phyloP scores from a whole-genome alignment of 2,113 vertebrate species.

The Tylochromis polylepis region DNA sequence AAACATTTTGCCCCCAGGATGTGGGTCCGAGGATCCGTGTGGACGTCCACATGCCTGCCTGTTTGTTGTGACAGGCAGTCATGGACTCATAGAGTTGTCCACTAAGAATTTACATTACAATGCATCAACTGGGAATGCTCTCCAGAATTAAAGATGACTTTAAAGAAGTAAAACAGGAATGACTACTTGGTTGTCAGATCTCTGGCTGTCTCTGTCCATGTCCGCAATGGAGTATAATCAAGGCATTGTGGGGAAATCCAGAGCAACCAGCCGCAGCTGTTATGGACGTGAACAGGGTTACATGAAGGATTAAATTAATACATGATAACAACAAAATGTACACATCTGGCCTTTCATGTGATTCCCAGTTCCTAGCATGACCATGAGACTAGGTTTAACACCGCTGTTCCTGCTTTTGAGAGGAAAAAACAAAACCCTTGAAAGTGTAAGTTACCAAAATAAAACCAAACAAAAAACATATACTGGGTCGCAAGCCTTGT shows the following conservation, averaged over 20 bases:
- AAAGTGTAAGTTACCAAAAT: background rate
- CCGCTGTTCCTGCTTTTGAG: background rate
- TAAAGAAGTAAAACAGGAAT: background rate
- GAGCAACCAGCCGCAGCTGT: background rate
- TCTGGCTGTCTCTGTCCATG: background rate
- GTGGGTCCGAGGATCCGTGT: too few relatives aligned
- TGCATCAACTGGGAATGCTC: background rate
- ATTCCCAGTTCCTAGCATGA: background rate
- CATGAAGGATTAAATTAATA: background rate
- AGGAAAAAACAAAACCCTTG: background rate
- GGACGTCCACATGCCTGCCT: too few relatives aligned
- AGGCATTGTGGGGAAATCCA: background rate
- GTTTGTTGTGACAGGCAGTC: too few relatives aligned
- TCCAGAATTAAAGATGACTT: background rate
- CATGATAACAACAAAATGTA: background rate
- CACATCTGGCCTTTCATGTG: background rate
- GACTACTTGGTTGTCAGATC: background rate
- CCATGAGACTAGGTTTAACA: background rate
- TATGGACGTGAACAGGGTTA: background rate
- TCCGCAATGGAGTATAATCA: background rate
- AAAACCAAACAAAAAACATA: background rate
- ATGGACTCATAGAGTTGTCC: too few relatives aligned
- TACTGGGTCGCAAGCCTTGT: background rate
- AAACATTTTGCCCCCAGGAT: background rate
- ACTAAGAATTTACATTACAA: background rate